These are phyloP conservation scores for Pinna nobilis DNA, from an alignment of 1,140 invertebrate genomes.

Conservation along the genomic window DNA sequence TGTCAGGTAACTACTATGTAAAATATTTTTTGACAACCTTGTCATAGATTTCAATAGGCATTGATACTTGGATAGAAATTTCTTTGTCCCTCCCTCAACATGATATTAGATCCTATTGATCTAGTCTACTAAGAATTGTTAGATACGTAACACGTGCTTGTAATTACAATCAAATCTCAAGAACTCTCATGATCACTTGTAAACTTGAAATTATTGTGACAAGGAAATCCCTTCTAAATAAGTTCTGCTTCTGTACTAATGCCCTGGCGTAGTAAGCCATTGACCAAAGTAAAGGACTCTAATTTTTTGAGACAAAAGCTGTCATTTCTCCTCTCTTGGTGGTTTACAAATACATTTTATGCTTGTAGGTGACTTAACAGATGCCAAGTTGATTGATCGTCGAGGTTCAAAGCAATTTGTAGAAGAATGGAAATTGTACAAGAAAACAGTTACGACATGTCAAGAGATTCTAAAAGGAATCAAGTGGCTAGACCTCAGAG, in stretches of 20 bases:
- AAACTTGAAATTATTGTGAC: too few relatives aligned
- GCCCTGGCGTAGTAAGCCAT: neutral
- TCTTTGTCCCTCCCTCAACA: too few relatives aligned
- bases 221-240: neutral
- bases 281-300: neutral
- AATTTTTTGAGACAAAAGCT: neutral
- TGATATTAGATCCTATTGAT: neutral
- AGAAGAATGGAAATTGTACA: constrained; percentile 90
- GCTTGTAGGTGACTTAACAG: constrained; percentile 93
- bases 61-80: too few relatives aligned
- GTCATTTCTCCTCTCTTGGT: neutral
- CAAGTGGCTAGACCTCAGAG: constrained; percentile 92
- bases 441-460: constrained; percentile 82
- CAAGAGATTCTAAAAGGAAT: constrained; percentile 64
- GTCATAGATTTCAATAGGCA: too few relatives aligned
- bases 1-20: constrained; percentile 77
- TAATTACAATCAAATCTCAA: too few relatives aligned
- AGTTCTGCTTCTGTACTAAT: neutral
- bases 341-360: constrained; percentile 13
- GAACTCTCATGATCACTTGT: too few relatives aligned
- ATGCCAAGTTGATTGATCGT: constrained; percentile 87
- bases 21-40: too few relatives aligned
- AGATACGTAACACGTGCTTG: too few relatives aligned
- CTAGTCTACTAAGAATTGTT: neutral
- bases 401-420: constrained; percentile 88